Base-by-base conservation (phyloP, 2,888 invertebrate genomes). In the Papilio demoleus region DNA sequence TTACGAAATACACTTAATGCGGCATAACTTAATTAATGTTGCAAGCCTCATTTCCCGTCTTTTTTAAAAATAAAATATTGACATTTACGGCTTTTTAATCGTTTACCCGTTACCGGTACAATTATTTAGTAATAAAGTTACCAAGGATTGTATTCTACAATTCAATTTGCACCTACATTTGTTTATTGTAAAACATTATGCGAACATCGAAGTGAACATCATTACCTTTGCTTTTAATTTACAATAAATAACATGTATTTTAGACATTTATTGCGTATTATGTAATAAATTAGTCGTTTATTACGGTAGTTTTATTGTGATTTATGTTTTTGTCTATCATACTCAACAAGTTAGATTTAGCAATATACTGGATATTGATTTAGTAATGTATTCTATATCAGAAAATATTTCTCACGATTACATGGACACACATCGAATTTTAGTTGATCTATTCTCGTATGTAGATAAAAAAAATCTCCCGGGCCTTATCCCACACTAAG, bases 211-310 rank as follows among this genome's bases (percentile, higher is more conserved):
- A 12, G 14, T 50, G 50, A 24, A 24, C 22, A 24, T 24, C 50
- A n/a, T 50, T 24, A 50, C 50, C 22, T 50, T 50, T 24, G 50
- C 1, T 24, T 50, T 50, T 50, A 24, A 24, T 50, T 1, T 24
- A 50, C 14, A 50, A 50, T 22, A 50, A 50, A 50, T 50, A 14
- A 24, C 50, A 24, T 22, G 24, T 50, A 50, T 50, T 50, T 22
- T 50, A 24, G 50, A 24, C 12, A 14, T 24, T 50, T 50, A 24
- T 24, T 8, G 24, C 9, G 50, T 24, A 12, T 50, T 24, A 24
- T 50, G 24, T 14, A 50, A 24, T 24, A 24, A 24, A 50, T 22
- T 24, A 50, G 42, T n/a, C n/a, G n/a, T 45, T 45, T 45, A 19
- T 45, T 45, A 19, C 11, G 22, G 14, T 12, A 50, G 14, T 24